Evolutionary conservation across 2,113 vertebrate genomes (phyloP), one percentile per base, ranked within the genome.

Genomic region (Myocastor coypus): DNA sequence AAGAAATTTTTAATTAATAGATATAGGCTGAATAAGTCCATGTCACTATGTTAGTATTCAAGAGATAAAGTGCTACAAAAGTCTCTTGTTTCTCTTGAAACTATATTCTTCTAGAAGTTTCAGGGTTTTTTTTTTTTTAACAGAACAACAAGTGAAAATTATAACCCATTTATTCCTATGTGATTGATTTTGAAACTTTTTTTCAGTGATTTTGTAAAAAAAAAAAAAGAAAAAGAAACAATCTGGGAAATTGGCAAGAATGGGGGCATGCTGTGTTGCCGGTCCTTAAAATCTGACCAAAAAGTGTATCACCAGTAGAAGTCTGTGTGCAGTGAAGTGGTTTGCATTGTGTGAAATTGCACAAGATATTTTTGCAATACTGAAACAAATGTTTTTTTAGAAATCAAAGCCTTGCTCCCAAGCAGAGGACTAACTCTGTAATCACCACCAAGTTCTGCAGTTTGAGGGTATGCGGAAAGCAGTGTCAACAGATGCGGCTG

Each of bases 171-270:
- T 89, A 8, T 32, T 63, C 2, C 7, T 0, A 78, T 16, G 12
- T 37, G 37, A 61, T n/a, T 10, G 22, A 92, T 98, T n/a, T 87
- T 92, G 82, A 92, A 91, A 86, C 20, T 57, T 66, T 73, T 89
- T 97, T 97, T 92, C 81, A n/a, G 63, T 75, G 81, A 94, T 81
- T 95, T 96, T 93, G 84, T 86, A 68, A 86, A 96, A 42, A 20
- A 2, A 92, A 66, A 66, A 32, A 34, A 68, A 68, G 16, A 64
- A 86, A 96, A 42, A 32, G 13, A 68, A 68, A 68, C 16, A 17
- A 73, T 87, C 81, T 82, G 75, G 59, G 87, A 34, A 89, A 84
- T 68, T 40, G 57, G 82, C 95, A 34, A 4, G 10, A 34, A 80
- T 34, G 71, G 91, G 90, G 30, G 28, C 42, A n/a, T n/a, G n/a